A percentile compares a stretch with the other conserved stretches of the same genome.
Conservation (phyloP, 2,888 invertebrate genomes). For the Hedya salicella region DNA sequence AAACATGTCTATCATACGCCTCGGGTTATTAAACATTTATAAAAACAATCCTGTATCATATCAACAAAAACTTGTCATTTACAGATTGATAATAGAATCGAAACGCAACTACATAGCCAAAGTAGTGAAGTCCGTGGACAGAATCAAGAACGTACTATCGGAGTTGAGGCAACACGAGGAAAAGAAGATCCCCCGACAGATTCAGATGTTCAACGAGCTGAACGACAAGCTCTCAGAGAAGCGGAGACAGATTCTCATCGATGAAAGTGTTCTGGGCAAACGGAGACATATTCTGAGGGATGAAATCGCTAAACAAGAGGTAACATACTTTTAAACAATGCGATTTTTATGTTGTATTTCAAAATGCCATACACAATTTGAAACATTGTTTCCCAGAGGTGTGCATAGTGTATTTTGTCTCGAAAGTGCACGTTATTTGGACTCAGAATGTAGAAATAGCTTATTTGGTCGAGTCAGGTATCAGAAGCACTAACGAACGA, state of each 20-base stretch:
- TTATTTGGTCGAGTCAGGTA: no score
- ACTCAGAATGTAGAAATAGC: no score
- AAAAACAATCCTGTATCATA: no score
- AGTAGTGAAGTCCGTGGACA: conserved; percentile 77
- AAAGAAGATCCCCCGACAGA: conserved; percentile 82
- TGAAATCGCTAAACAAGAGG: conserved; percentile 85
- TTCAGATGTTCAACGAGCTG: conserved; percentile 78
- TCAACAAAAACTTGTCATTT: conserved; percentile 36
- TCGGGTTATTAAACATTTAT: no score
- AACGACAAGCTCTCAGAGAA: conserved; percentile 80
- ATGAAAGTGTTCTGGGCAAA: conserved; percentile 75
- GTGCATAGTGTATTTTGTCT: no score
- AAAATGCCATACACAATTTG: no score
- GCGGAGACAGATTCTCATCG: conserved; percentile 74
- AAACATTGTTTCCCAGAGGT: no score
- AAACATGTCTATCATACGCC: no score
- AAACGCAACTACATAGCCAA: conserved; percentile 74
- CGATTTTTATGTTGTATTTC: no score
- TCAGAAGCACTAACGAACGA: no score
- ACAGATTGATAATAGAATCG: conserved; percentile 71
- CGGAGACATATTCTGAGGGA: conserved; percentile 84
- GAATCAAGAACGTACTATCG: conserved; percentile 44
- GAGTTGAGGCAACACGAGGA: conserved; percentile 85
- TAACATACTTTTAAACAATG: conserved; percentile 46
- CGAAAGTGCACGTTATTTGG: no score